Evolutionary conservation across 2,113 vertebrate genomes (phyloP).

Genomic region (Prietella phreatophila): DNA sequence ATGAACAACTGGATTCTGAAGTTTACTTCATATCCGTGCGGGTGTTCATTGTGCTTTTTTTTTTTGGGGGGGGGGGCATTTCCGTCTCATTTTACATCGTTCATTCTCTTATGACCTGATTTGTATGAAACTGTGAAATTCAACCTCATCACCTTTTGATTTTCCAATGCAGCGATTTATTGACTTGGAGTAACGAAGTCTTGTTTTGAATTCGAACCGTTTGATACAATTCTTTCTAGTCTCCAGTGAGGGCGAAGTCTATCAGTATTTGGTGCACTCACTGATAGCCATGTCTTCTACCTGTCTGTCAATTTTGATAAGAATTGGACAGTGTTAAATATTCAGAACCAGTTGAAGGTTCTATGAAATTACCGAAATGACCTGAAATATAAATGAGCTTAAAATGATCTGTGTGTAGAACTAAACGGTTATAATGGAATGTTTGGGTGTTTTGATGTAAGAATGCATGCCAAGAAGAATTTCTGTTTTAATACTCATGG

Average conservation of each 20-base stretch:
- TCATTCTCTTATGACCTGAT: too few species aligned
- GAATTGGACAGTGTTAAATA: too few species aligned
- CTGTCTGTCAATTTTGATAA: not conserved
- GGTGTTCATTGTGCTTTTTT: not conserved
- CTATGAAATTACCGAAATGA: not conserved
- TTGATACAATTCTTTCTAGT: not conserved
- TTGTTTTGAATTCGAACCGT: not conserved
- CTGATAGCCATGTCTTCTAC: not conserved
- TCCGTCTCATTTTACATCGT: not conserved
- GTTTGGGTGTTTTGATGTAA: not conserved
- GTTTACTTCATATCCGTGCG: not conserved
- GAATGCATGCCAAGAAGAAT: not conserved
- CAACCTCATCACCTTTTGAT: not conserved
- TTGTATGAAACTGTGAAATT: too few species aligned
- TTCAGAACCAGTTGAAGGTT: not conserved
- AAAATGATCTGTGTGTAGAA: not conserved
- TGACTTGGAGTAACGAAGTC: not conserved
- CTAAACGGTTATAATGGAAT: not conserved
- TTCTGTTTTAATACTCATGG: not conserved
- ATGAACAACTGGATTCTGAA: not conserved
- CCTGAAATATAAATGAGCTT: not conserved
- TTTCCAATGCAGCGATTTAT: not conserved
- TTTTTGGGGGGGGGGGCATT: too few species aligned
- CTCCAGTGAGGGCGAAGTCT: not conserved
- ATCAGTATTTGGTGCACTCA: not conserved